A percentile compares a stretch with the other conserved stretches of the same genome.
These are phyloP conservation scores for Porites australiensis DNA, from an alignment of 64 coral and sea anemone species.

Conservation along the genomic window DNA sequence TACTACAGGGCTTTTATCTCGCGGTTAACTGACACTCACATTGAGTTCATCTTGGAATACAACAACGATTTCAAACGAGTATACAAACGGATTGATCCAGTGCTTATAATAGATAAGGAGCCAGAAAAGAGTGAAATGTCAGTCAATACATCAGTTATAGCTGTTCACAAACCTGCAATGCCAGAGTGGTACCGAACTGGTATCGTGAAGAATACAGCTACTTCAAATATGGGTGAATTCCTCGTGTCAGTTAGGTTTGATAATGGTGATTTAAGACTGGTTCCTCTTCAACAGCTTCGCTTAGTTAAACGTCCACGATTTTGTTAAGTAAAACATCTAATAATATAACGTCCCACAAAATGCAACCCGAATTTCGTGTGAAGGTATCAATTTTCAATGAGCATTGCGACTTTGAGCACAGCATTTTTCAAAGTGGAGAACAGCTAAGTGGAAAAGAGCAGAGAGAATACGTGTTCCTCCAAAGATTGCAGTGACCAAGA, in stretches of 20 bases:
- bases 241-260: neutral
- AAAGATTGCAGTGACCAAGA: too few relatives aligned
- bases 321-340: too few relatives aligned
- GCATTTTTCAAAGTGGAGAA: too few relatives aligned
- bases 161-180: neutral
- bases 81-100: neutral
- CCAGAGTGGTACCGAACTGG: neutral
- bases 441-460: too few relatives aligned
- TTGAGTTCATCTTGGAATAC: neutral
- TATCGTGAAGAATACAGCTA: too few relatives aligned
- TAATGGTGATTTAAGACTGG: neutral
- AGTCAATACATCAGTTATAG: too few relatives aligned
- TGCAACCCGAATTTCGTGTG: too few relatives aligned
- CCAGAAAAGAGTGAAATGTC: neutral
- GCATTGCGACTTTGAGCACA: too few relatives aligned
- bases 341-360: too few relatives aligned
- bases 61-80: neutral
- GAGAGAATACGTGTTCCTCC: too few relatives aligned
- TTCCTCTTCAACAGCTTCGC: neutral
- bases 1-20: constrained; percentile 15
- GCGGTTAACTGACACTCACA: neutral
- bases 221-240: too few relatives aligned
- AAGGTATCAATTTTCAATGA: too few relatives aligned
- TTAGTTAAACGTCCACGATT: constrained; percentile 11
- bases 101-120: constrained; percentile 17